These are phyloP conservation scores for Poliocrania exsul DNA, from an alignment of 2,797 vertebrate species.

Conservation along the genomic window DNA sequence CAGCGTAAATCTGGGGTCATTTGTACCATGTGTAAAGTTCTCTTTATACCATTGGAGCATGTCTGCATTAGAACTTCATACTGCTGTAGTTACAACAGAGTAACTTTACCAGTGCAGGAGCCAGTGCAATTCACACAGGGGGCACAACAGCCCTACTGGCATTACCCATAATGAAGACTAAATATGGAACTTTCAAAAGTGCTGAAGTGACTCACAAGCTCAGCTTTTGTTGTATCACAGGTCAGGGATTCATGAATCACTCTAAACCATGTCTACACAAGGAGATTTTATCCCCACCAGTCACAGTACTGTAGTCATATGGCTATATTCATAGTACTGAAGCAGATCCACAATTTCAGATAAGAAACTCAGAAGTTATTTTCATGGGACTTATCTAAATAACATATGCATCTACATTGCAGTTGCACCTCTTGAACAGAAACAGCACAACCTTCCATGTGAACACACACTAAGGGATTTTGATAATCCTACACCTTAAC, in stretches of 20 bases:
- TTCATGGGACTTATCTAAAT: neutral
- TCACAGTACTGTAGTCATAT: neutral
- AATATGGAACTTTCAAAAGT: slow-evolving; percentile 43
- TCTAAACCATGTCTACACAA: neutral
- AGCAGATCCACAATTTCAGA: neutral
- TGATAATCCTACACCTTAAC: neutral
- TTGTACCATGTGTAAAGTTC: neutral
- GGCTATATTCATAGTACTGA: neutral
- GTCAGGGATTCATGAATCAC: slow-evolving; percentile 26
- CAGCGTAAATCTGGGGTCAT: neutral
- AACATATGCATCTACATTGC: neutral
- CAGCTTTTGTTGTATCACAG: fast-evolving
- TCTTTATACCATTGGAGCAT: neutral
- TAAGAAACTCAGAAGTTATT: neutral
- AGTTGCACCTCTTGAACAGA: neutral
- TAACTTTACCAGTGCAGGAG: neutral
- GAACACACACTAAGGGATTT: neutral
- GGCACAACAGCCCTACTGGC: neutral
- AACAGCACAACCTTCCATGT: neutral
- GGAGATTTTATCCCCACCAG: neutral
- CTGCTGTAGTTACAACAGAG: neutral
- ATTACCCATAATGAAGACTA: slow-evolving; percentile 38
- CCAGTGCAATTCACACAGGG: neutral
- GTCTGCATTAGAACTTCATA: slow-evolving; percentile 31
- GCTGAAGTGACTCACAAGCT: neutral